Base-by-base conservation (phyloP, 2,888 invertebrate species). In the Ophion ellenae region DNA sequence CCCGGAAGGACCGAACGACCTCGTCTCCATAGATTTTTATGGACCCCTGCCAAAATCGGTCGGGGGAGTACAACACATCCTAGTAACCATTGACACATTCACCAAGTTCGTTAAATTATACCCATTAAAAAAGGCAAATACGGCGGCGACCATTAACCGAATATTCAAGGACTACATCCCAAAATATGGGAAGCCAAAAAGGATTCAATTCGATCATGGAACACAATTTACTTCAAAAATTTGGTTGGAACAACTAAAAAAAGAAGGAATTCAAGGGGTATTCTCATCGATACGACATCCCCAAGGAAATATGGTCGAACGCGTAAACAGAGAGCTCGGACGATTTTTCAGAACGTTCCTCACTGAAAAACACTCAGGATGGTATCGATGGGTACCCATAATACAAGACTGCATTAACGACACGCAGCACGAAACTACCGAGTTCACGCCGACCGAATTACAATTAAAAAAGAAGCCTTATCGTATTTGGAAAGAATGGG, bases 211-310 rank as follows among this genome's bases (percentile, higher is more conserved):
- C 28, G 28, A 28, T 2, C 74, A 79, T n/a, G 64, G 79, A 1
- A 79, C 79, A 0, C 71, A 79, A 36, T 71, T 73, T 6, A 81
- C 74, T 1, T 17, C 81, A 2, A 69, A 32, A 11, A 5, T 24
- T 0, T 73, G 74, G 81, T 2, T 57, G 2, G n/a, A 73, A 6
- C 2, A 63, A 3, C 24, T 63, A 11, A 11, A 40, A 14, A 32
- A 57, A 0, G 57, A 71, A 32, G 14, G 11, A 1, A 53, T 70
- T 0, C 2, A 47, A 47, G 53, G 28, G 0, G 53, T 53, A 4
- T 70, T 78, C 7, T 64, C 79, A 17, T 79, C 71, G 10, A 71
- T 71, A 4, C 28, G 79, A 17, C 79, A 79, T 53, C 79, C 79
- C 0, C 79, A 79, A 36, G 70, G 70, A 1, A 79, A 79, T 4